Evolutionary conservation across 2,113 vertebrate genomes (phyloP).

Genomic region (Psephotus haematonotus): DNA sequence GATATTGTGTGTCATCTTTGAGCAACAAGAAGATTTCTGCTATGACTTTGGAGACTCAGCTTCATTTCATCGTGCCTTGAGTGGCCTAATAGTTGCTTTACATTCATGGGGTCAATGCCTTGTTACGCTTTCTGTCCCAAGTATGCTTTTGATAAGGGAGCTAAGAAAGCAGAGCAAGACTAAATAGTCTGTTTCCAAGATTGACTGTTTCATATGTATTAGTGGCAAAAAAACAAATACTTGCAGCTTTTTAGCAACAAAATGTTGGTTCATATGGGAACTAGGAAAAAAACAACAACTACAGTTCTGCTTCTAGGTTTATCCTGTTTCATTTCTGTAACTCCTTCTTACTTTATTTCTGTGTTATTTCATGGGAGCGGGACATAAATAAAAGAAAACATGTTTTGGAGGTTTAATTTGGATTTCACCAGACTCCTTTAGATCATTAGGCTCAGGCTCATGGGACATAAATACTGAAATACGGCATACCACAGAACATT

Average conservation of each 20-base stretch:
- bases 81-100: neutral
- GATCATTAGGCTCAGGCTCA: neutral
- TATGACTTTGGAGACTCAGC: neutral
- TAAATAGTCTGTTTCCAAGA: neutral
- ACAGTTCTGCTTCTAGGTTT: neutral
- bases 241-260: neutral
- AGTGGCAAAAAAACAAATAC: neutral
- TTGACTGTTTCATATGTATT: neutral
- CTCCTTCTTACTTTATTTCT: neutral
- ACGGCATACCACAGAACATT: neutral
- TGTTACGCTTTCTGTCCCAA: neutral
- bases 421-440: neutral
- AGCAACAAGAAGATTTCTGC: neutral
- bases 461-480: neutral
- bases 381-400: neutral
- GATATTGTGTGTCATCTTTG: neutral
- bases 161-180: neutral
- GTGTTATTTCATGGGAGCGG: neutral
- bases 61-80: neutral
- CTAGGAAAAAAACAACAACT: neutral
- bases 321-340: neutral
- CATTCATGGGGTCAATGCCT: neutral
- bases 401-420: neutral
- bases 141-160: neutral
- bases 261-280: neutral